Evolutionary conservation across 2,797 vertebrate genomes (phyloP), one percentile per base, ranked within the genome.

Genomic region (Hippoglossus hippoglossus): DNA sequence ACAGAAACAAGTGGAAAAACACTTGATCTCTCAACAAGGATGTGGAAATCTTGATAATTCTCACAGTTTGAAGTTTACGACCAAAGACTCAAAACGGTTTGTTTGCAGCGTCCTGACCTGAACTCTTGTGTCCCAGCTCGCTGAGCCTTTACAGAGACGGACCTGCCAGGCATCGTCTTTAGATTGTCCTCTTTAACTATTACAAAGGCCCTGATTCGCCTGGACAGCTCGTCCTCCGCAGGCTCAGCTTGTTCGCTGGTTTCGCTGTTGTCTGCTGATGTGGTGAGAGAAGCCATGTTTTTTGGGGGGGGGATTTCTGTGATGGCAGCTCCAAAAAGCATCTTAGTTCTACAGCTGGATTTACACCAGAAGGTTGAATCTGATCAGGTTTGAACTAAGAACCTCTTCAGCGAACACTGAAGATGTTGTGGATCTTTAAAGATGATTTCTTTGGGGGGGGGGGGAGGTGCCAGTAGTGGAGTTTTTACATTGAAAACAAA

Each of bases 171-270:
- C 91, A 93, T 92, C 91, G 80, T 92, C 92, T 93, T 90, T 86
- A 93, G 94, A 95, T 95, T 95, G 94, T 95, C 93, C 93, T 93
- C 90, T 94, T 94, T 80, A 90, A 91, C 89, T 94, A 91, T 93
- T 90, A 92, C 88, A 93, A 95, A 94, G 94, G 93, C 93, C 93
- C 93, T 94, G 93, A 94, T 93, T 75, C 67, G 85, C 91, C 84
- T 73, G 71, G 89, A 81, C 81, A 87, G 90, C 82, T 64, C 73
- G 67, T 81, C 85, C 81, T 82, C 81, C 72, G 13, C 41, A 13
- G 79, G 82, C 78, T 79, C 88, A 74, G 71, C 24, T 19, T 51
- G 71, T 54, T 59, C 2, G 24, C 54, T 69, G 71, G 68, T 57
- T 60, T 44, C 55, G 63, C 34, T 52, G 6, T n/a, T 28, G 5